These are phyloP conservation scores for Choristoneura rosaceana DNA, from an alignment of 2,888 invertebrate species.

Conservation along the genomic window DNA sequence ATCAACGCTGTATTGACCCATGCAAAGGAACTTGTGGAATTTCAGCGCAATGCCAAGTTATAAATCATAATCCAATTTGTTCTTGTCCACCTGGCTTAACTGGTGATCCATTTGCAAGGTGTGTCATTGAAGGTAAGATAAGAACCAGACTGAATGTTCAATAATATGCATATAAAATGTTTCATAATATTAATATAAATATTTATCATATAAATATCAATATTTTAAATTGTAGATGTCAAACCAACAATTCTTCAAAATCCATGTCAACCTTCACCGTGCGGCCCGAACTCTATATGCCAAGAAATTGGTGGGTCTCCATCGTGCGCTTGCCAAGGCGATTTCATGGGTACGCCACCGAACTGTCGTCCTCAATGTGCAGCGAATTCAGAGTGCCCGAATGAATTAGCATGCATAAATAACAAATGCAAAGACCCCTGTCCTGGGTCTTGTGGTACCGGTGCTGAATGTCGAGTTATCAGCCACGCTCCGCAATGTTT, in stretches of 20 bases:
- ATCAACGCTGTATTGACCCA: conserved; percentile 89
- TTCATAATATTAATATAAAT: neutral
- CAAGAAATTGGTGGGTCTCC: conserved; percentile 86
- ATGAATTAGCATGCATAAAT: conserved; percentile 89
- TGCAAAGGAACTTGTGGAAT: conserved; percentile 90
- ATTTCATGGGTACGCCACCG: conserved; percentile 89
- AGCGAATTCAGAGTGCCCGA: conserved; percentile 90
- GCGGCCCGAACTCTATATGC: conserved; percentile 90
- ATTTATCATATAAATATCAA: neutral
- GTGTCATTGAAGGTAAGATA: conserved; percentile 87
- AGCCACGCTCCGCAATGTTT: conserved; percentile 91
- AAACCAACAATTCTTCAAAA: conserved; percentile 66
- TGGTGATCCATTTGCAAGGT: conserved; percentile 90
- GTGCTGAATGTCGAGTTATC: conserved; percentile 89
- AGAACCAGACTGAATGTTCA: conserved; percentile 42
- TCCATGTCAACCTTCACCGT: conserved; percentile 91
- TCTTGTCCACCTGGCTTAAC: conserved; percentile 87
- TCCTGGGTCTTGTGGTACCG: conserved; percentile 89
- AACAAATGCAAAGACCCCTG: conserved; percentile 91
- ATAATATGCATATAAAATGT: neutral
- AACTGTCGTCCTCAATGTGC: conserved; percentile 91
- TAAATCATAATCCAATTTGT: conserved; percentile 91
- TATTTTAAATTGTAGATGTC: conserved; percentile 59
- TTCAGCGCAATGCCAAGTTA: conserved; percentile 89
- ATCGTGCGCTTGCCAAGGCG: conserved; percentile 90